Conservation (phyloP, 2,113 vertebrate species). For the Ondatra zibethicus region DNA sequence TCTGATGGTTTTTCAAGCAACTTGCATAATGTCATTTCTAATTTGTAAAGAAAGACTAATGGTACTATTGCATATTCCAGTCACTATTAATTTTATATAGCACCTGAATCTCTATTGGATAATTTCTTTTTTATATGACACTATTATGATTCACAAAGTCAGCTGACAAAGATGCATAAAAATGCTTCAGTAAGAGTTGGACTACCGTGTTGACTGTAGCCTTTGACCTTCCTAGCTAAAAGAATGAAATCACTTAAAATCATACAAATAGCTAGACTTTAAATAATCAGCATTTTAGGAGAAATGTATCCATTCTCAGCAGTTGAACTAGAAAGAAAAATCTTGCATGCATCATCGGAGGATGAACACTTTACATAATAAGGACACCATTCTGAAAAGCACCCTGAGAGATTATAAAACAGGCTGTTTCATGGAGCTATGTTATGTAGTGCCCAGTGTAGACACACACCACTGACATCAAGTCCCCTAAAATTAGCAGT, state of each 20-base stretch:
- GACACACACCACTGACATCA: neutral
- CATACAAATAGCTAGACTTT: neutral
- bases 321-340: conserved; percentile 45
- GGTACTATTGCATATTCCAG: neutral
- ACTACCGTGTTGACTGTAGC: neutral
- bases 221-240: conserved; percentile 24
- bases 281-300: conserved; percentile 33
- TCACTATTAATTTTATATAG: conserved; percentile 46
- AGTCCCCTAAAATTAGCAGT: conserved; percentile 5
- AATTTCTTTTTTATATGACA: conserved; percentile 27
- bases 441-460: neutral
- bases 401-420: neutral
- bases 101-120: neutral
- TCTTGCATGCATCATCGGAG: conserved; percentile 44
- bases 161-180: conserved; percentile 13
- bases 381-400: conserved; percentile 1
- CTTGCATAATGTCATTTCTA: conserved; percentile 10
- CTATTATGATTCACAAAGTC: conserved; percentile 41
- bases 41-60: conserved; percentile 60
- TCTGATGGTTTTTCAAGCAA: conserved; percentile 3
- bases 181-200: neutral
- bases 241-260: conserved; percentile 47
- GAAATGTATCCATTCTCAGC: neutral
- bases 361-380: conserved; percentile 1
- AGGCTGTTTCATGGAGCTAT: neutral